Evolutionary conservation across 2,113 vertebrate genomes (phyloP), one percentile per base, ranked within the genome.

Genomic region (Marmota flaviventris): DNA sequence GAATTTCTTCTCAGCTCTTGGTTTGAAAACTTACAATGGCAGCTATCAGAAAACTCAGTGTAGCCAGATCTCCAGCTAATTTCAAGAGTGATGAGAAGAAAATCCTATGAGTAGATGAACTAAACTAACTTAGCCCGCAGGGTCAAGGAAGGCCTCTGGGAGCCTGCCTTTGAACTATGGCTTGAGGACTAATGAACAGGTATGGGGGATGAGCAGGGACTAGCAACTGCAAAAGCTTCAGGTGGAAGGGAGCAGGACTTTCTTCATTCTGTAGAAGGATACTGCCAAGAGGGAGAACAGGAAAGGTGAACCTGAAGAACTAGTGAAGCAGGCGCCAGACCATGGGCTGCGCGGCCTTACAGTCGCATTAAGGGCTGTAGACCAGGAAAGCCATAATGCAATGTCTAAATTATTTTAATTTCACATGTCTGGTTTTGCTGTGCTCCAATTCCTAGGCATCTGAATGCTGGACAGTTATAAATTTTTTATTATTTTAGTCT

Each of bases 1-100:
- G 63, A 86, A 84, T 56, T 96, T 96, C 53, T 93, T 72, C 90
- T 92, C 67, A 69, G 12, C 29, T 82, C 27, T 94, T 92, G 86
- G 48, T 70, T 11, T 96, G 27, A 85, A 96, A 93, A 89, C 53
- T 78, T 48, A 56, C 58, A 79, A 83, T 70, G 56, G 27, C 51
- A 37, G 87, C 48, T 84, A 42, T 76, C 27, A 34, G 89, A 45
- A 95, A 88, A 75, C 51, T 45, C 37, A n/a, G 56, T 56, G 5
- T 81, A 86, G 83, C 69, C 32, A 85, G 48, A 92, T 61, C 63
- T 70, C 90, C 51, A 79, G 51, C 53, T 87, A 73, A 91, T 73
- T 93, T 88, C 67, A 93, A 78, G 48, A 17, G 9, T 45, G 85
- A 79, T 56, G 37, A 87, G 63, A 78, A 88, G 48, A 56, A 95